Evolutionary conservation across 2,113 vertebrate species (phyloP), one percentile per base, ranked within the genome.

Genomic region (Phalacrocorax brasilianus): DNA sequence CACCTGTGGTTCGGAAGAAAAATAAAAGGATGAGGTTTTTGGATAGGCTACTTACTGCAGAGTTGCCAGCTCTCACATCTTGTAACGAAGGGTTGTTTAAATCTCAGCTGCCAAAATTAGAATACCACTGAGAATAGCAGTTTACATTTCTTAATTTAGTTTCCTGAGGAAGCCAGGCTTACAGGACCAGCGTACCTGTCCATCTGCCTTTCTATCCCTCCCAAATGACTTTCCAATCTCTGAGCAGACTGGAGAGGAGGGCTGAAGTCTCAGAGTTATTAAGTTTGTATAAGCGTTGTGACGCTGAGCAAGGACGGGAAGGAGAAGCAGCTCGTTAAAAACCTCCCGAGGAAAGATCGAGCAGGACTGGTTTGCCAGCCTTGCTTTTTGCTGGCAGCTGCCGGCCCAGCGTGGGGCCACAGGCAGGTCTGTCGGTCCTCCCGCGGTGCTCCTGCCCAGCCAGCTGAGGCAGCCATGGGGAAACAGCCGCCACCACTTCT

Each of bases 151-250:
- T 87, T 77, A 49, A 12, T n/a, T 66, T 24, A 22, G 70, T 85
- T 96, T 91, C 70, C 56, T 63, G 59, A 89, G 52, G 85, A 93
- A 85, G 49, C 18, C 2, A 6, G 70, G 38, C 66, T 93, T 89
- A 72, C 49, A 56, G 74, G 70, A 72, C 81, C 74, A 68, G 66
- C 61, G 27, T 12, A 35, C 44, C 52, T 82, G 50, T 78, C 53
- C 85, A 74, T 93, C 70, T 75, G 52, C 40, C 44, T 84, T 71
- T 78, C 47, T 18, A 1, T 44, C 38, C 52, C 70, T 65, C 85
- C 78, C 62, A 28, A n/a, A 24, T n/a, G 85, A 30, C 33, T 65
- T 77, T 65, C 66, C 72, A 82, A 82, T 28, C 42, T 42, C 73
- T 35, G 16, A 42, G 73, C 55, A 91, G 55, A 26, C 47, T 38